A percentile compares a stretch with the other conserved stretches of the same genome.
Evolutionary conservation across 92 coral and sea anemone genomes (phyloP).

Genomic region (Plumapathes pennacea): DNA sequence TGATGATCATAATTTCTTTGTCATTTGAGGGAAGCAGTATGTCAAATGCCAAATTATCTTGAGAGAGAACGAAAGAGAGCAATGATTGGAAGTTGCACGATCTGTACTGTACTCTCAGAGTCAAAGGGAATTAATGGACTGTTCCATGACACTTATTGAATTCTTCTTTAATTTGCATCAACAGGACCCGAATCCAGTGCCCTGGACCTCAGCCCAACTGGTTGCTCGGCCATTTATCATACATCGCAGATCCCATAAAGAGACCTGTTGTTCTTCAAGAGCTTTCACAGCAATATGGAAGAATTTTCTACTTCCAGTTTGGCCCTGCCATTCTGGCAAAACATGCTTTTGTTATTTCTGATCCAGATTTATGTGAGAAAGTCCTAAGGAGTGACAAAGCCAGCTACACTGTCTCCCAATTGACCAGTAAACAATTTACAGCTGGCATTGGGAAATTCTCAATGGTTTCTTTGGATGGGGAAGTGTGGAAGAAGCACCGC

Average conservation of each 20-base stretch:
- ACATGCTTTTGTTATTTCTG: constrained; percentile 15
- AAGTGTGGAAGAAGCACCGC: constrained; percentile 19
- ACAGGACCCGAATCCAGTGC: too few relatives aligned
- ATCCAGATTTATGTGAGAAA: constrained; percentile 25
- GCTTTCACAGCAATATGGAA: constrained; percentile 34
- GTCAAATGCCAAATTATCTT: too few relatives aligned
- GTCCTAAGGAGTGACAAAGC: constrained; percentile 13
- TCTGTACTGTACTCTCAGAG: too few relatives aligned
- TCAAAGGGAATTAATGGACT: too few relatives aligned
- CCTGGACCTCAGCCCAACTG: constrained; percentile 33
- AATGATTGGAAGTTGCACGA: too few relatives aligned
- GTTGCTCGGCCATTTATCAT: constrained; percentile 17
- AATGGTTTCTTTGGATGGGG: constrained; percentile 17
- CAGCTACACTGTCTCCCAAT: constrained; percentile 5
- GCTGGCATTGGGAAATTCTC: constrained; percentile 2
- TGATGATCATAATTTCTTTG: too few relatives aligned
- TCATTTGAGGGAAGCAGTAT: too few relatives aligned
- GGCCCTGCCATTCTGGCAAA: constrained; percentile 26
- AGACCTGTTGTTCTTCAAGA: constrained; percentile 9
- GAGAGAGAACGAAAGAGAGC: too few relatives aligned
- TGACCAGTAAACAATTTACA: constrained; percentile 11
- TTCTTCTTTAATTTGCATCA: too few relatives aligned
- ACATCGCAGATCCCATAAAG: constrained; percentile 6
- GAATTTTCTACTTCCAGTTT: constrained; percentile 12
- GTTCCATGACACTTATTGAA: too few relatives aligned